Evolutionary conservation across 2,888 invertebrate genomes (phyloP), one percentile per base, ranked within the genome.

Genomic region (Nomada ruficornis): DNA sequence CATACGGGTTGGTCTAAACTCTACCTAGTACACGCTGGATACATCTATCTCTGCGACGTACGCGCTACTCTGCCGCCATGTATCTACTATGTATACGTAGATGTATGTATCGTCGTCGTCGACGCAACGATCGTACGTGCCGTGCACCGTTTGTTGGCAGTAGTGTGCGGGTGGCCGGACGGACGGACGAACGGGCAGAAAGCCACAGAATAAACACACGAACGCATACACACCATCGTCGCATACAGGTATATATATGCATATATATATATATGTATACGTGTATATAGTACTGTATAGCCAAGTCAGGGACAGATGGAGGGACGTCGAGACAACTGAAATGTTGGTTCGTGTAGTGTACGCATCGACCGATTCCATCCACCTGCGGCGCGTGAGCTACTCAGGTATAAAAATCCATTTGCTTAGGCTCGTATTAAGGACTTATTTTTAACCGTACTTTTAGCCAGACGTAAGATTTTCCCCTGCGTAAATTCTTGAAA

Each of bases 351-450:
- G 62, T 47, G 20, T 71, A 59, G 26, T 57, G 57, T 84, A 57
- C 79, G 77, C 77, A 74, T 81, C 78, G 81, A 80, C 52, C 84
- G 78, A 82, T 88, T 83, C 69, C 78, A 88, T 88, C 88, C 86
- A 88, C 88, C 87, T 88, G 86, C 86, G 75, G 80, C 80, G 79
- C 78, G 52, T 59, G 68, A 64, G 60, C 75, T 73, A 64, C 75
- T 80, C 87, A 87, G 87, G 87, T 87, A 87, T 73, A 87, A 65
- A 82, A 82, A 85, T 85, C 82, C 85, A 83, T 87, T 87, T 86
- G 82, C 86, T 86, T 83, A 83, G 86, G 81, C 47, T 65, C 77
- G 74, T 74, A 85, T 78, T 77, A 86, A 76, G 78, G 71, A 72
- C 70, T 73, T 79, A 78, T 65, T 76, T 80, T 81, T 73, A 72